Percentiles rank a stretch among this genome's conserved stretches.
phyloP scores from a whole-genome alignment of 2,797 vertebrate genomes.

The Glossophaga mutica region DNA sequence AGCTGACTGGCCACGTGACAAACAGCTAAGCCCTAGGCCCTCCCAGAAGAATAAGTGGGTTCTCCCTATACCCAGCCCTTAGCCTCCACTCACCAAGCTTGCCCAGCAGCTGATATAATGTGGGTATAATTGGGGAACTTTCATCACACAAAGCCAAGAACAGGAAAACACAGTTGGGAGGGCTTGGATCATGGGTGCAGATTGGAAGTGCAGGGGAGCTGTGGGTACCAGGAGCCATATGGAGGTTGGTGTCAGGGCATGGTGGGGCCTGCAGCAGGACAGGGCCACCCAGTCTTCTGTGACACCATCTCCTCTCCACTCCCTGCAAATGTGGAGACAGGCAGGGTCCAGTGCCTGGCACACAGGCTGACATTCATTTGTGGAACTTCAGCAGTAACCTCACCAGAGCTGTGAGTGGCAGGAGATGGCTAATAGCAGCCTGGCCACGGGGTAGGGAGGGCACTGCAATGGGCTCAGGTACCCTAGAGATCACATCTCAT shows the following conservation, averaged over 20 bases:
- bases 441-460: no score
- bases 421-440: neutral
- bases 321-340: neutral
- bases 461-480: fast-evolving
- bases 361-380: neutral
- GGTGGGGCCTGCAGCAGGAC: neutral
- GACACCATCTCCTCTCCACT: neutral
- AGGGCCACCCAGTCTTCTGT: neutral
- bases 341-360: neutral
- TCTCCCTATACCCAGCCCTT: neutral
- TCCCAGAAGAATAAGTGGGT: neutral
- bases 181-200: constrained; percentile 24
- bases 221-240: neutral
- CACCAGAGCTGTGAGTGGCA: neutral
- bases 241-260: neutral
- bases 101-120: constrained; percentile 62
- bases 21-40: neutral
- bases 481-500: neutral
- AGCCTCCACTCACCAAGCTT: neutral
- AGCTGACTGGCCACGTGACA: constrained; percentile 33
- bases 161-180: constrained; percentile 82
- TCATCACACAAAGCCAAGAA: constrained; percentile 73
- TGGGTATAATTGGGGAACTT: constrained; percentile 64
- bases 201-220: neutral
- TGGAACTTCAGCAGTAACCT: neutral